A percentile compares a stretch with the other conserved stretches of the same genome.
phyloP scores from a whole-genome alignment of 2,888 invertebrate genomes.

The Schrankia costaestrigalis region DNA sequence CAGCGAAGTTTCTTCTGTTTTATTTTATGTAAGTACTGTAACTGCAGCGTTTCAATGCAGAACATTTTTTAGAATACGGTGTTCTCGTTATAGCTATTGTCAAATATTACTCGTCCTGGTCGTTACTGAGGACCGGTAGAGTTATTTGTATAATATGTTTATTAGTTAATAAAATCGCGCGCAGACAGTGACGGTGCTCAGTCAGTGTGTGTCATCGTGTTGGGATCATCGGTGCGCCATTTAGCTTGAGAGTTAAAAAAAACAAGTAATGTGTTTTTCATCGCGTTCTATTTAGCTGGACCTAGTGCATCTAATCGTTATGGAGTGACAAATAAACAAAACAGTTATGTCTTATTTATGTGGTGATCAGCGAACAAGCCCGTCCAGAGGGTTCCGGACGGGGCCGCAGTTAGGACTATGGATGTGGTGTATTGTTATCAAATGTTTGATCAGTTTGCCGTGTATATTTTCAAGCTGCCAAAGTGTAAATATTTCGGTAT shows the following conservation, averaged over 20 bases:
- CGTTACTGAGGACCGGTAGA: constrained; percentile 27
- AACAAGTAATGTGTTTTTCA: constrained; percentile 61
- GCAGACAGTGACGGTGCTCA: constrained; percentile 42
- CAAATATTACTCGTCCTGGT: constrained; percentile 30
- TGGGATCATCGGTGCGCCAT: constrained; percentile 69
- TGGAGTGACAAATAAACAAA: constrained; percentile 55
- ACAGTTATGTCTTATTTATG: constrained; percentile 59
- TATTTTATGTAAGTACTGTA: constrained; percentile 67
- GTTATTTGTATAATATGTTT: constrained; percentile 48
- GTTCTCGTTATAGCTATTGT: constrained; percentile 29
- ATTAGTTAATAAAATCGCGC: constrained; percentile 20
- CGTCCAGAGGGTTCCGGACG: constrained; percentile 53
- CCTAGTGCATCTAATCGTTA: constrained; percentile 53
- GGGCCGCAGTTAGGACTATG: constrained; percentile 54
- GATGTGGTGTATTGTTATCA: constrained; percentile 62
- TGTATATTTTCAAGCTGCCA: constrained; percentile 59
- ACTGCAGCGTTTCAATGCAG: constrained; percentile 44
- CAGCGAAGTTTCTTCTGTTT: constrained; percentile 64
- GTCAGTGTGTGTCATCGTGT: constrained; percentile 72
- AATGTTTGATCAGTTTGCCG: constrained; percentile 59
- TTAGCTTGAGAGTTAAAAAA: constrained; percentile 57
- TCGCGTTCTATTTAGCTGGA: constrained; percentile 44
- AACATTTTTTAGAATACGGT: constrained; percentile 36
- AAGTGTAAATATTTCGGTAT: constrained; percentile 49
- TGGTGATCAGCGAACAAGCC: constrained; percentile 49